A percentile compares a stretch with the other conserved stretches of the same genome.
Conservation (phyloP, 2,113 vertebrate genomes). For the Riparia riparia region DNA sequence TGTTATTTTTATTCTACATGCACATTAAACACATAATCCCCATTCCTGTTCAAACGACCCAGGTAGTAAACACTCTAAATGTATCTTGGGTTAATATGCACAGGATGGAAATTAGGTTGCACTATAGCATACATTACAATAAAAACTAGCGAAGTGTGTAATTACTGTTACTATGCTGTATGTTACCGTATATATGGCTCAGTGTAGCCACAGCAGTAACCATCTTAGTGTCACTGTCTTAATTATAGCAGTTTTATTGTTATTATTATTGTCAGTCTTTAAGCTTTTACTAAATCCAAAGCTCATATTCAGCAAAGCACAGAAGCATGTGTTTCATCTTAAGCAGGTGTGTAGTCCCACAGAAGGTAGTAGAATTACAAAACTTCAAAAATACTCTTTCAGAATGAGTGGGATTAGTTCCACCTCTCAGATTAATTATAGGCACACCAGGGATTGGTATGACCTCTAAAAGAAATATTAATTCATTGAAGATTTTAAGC, state of each 20-base stretch:
- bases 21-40: conserved; percentile 64
- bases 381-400: not conserved
- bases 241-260: conserved; percentile 66
- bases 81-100: conserved; percentile 64
- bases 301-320: conserved; percentile 21
- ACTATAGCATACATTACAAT: conserved; percentile 62
- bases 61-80: conserved; percentile 68
- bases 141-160: conserved; percentile 61
- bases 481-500: not conserved
- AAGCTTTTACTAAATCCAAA: conserved; percentile 54
- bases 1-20: conserved; percentile 67
- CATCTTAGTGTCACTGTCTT: conserved; percentile 61
- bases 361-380: not conserved
- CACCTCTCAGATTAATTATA: not conserved
- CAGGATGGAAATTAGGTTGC: conserved; percentile 67
- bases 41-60: conserved; percentile 40
- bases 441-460: not conserved
- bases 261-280: conserved; percentile 67
- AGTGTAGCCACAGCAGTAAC: conserved; percentile 55
- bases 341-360: not conserved
- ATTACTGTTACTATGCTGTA: conserved; percentile 60
- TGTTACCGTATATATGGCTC: conserved; percentile 30
- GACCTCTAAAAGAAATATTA: not conserved
- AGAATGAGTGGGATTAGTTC: not conserved
- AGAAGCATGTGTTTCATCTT: conserved; percentile 26